phyloP scores from a whole-genome alignment of 2,888 invertebrate species.

The Dascillus cervinus region DNA sequence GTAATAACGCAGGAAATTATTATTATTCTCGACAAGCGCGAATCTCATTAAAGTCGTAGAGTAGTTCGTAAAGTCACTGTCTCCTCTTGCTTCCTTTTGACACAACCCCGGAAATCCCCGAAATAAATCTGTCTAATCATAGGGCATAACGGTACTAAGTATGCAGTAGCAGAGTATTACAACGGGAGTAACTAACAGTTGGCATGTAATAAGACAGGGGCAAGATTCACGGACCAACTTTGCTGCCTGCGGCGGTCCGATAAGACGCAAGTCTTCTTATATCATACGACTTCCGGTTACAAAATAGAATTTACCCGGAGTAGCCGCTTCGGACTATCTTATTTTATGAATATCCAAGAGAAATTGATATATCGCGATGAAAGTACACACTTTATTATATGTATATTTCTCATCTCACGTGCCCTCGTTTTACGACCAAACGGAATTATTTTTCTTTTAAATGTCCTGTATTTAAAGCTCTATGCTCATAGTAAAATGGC shows the following conservation, averaged over 20 bases:
- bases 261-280: constrained; percentile 22
- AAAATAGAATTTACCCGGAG: constrained; percentile 15
- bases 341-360: constrained; percentile 22
- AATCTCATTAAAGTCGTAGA: constrained; percentile 34
- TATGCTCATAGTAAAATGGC: too few species aligned
- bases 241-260: constrained; percentile 23
- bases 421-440: too few species aligned
- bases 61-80: constrained; percentile 28
- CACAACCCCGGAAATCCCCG: constrained; percentile 37
- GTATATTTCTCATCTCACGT: constrained; percentile 9
- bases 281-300: constrained; percentile 19
- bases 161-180: constrained; percentile 40
- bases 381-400: constrained; percentile 10
- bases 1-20: constrained; percentile 33
- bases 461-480: too few species aligned
- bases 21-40: constrained; percentile 32
- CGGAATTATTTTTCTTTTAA: too few species aligned
- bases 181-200: constrained; percentile 31
- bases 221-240: constrained; percentile 23
- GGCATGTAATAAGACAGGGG: constrained; percentile 28
- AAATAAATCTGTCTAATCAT: constrained; percentile 42
- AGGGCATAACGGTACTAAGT: constrained; percentile 39
- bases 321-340: constrained; percentile 20
- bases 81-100: constrained; percentile 33
- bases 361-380: constrained; percentile 17